A percentile compares a stretch with the other conserved stretches of the same genome.
phyloP scores from a whole-genome alignment of 2,113 vertebrate species.

The Erythrolamprus reginae region DNA sequence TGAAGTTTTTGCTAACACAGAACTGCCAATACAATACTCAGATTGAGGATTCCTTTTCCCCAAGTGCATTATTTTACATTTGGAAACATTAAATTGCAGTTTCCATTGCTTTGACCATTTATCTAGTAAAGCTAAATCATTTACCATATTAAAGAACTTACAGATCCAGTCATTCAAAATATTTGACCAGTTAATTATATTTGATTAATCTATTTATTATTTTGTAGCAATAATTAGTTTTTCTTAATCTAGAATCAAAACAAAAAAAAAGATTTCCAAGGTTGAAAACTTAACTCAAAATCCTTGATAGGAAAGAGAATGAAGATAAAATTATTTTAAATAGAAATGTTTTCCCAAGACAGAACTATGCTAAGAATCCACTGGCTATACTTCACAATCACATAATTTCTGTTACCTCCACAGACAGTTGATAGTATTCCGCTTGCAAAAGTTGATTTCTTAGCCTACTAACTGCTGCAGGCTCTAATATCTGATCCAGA shows the following conservation, averaged over 20 bases:
- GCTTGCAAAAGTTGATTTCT: slow-evolving; percentile 91
- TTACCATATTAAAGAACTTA: too few relatives aligned
- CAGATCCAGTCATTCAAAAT: background rate
- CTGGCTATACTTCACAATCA: background rate
- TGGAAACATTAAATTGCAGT: too few relatives aligned
- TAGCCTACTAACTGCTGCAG: slow-evolving; percentile 83
- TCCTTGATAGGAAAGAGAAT: background rate
- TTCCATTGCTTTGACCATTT: too few relatives aligned
- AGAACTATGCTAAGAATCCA: background rate
- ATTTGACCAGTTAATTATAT: background rate
- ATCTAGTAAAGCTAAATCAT: too few relatives aligned
- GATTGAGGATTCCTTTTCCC: too few relatives aligned
- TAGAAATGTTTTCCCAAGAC: background rate
- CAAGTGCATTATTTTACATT: too few relatives aligned
- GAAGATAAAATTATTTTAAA: background rate
- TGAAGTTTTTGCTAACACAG: too few relatives aligned
- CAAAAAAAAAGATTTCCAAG: background rate
- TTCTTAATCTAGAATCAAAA: background rate
- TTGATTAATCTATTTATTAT: background rate
- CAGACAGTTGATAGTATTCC: slow-evolving; percentile 90
- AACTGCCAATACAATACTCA: too few relatives aligned
- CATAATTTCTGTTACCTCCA: slow-evolving; percentile 77
- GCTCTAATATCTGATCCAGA: slow-evolving; percentile 90
- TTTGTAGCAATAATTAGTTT: background rate
- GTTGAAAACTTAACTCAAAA: background rate